Percentiles rank a stretch among this genome's conserved stretches.
Conservation (phyloP, 92 coral and sea anemone species). For the Phenganax stokvisi region DNA sequence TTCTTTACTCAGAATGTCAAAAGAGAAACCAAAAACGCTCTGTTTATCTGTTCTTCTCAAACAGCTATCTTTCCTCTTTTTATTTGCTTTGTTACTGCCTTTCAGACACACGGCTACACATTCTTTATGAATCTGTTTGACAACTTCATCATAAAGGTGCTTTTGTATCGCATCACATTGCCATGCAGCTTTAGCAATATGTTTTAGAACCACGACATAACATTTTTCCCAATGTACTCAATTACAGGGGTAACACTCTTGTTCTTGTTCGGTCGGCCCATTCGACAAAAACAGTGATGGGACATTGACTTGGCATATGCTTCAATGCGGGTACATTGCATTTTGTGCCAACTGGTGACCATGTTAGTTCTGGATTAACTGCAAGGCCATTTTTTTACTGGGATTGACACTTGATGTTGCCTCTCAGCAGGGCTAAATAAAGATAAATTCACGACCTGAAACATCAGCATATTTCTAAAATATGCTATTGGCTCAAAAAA, state of each 20-base stretch:
- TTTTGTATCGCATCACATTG: not conserved
- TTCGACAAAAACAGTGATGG: not conserved
- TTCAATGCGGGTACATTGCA: not conserved
- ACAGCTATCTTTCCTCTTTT: not conserved
- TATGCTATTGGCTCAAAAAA: too few relatives aligned
- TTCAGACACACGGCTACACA: not conserved
- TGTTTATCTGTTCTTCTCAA: not conserved
- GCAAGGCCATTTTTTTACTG: not conserved
- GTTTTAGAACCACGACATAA: not conserved
- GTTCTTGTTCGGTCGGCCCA: not conserved
- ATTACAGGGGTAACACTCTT: not conserved
- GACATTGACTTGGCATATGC: constrained; percentile 2
- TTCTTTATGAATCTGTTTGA: constrained; percentile 2
- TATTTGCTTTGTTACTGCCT: not conserved
- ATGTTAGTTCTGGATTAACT: not conserved
- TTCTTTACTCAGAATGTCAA: too few relatives aligned
- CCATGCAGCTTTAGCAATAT: not conserved
- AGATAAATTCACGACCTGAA: too few relatives aligned
- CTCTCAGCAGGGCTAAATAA: not conserved
- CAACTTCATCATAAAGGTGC: not conserved
- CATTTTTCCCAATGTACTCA: not conserved
- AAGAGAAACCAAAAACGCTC: too few relatives aligned
- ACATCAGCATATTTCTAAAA: too few relatives aligned
- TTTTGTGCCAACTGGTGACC: not conserved
- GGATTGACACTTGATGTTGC: not conserved